A percentile compares a stretch with the other conserved stretches of the same genome.
These are phyloP conservation scores for Athene noctua DNA, from an alignment of 2,113 vertebrate species.

Conservation along the genomic window DNA sequence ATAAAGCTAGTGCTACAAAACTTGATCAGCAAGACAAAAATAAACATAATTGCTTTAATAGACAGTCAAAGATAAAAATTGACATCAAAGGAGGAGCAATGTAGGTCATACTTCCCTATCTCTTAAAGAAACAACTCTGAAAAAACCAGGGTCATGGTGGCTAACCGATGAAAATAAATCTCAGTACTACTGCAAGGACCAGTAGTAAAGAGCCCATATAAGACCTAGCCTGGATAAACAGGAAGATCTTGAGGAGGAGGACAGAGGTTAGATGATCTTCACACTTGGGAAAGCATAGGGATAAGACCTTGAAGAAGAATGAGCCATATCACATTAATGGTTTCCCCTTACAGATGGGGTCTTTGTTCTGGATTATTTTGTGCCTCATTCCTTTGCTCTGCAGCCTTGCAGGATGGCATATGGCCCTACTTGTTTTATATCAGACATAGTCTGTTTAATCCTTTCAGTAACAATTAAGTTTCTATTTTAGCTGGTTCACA, in stretches of 20 bases:
- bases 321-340: not conserved
- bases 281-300: not conserved
- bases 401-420: constrained; percentile 14
- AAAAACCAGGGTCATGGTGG: fast-evolving
- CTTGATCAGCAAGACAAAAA: not conserved
- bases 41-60: not conserved
- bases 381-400: constrained; percentile 5
- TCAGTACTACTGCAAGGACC: fast-evolving
- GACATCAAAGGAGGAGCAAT: not conserved
- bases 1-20: not conserved
- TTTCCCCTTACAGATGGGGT: not conserved
- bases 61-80: not conserved
- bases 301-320: not conserved
- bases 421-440: constrained; percentile 30
- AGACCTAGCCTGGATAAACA: not conserved
- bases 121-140: not conserved
- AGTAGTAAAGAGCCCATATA: not conserved
- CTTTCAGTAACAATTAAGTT: constrained; percentile 72
- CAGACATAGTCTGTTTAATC: constrained; percentile 62
- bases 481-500: constrained; percentile 54
- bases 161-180: not conserved
- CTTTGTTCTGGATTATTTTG: constrained; percentile 8
- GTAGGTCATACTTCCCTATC: not conserved
- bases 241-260: not conserved
- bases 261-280: not conserved